A percentile compares a stretch with the other conserved stretches of the same genome.
These are phyloP conservation scores for Poeciliopsis paucimaculata DNA, from an alignment of 2,797 vertebrate genomes.

Conservation along the genomic window DNA sequence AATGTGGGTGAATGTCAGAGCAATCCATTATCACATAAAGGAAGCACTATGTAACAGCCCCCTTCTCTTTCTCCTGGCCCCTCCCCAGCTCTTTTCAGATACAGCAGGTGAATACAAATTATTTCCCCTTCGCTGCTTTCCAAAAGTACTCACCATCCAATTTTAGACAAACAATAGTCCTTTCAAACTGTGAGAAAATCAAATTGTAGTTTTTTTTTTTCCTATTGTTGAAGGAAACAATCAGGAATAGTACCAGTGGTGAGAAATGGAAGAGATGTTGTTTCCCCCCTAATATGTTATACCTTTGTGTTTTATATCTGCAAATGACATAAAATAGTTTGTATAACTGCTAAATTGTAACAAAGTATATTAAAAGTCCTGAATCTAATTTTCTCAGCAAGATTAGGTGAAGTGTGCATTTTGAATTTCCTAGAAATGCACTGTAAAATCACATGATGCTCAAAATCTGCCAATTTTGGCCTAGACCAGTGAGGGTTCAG, in stretches of 20 bases:
- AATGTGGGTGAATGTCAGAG: slow-evolving; percentile 74
- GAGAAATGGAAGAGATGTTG: slow-evolving; percentile 21
- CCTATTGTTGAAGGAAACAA: slow-evolving; percentile 48
- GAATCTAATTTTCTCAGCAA: neutral
- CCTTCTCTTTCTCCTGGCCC: slow-evolving; percentile 45
- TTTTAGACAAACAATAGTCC: slow-evolving; percentile 79
- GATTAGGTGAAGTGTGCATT: neutral
- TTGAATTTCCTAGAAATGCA: neutral
- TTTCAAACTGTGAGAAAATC: slow-evolving; percentile 83
- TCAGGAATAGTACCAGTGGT: slow-evolving; percentile 45
- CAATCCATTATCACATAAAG: slow-evolving; percentile 78
- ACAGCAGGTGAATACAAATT: slow-evolving; percentile 86
- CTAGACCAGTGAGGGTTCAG: neutral
- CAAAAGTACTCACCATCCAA: slow-evolving; percentile 79
- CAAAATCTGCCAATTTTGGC: neutral
- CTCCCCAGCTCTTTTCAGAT: slow-evolving; percentile 75
- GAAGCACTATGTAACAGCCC: slow-evolving; percentile 64
- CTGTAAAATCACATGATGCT: neutral
- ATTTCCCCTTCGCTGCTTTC: slow-evolving; percentile 78
- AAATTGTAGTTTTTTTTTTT: slow-evolving; percentile 60
- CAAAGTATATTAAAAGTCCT: neutral
- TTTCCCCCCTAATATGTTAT: neutral
- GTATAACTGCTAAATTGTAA: neutral
- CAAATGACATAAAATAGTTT: neutral
- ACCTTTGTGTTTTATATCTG: slow-evolving; percentile 3